phyloP scores from a whole-genome alignment of 1,140 invertebrate species.

The Nilaparvata lugens region DNA sequence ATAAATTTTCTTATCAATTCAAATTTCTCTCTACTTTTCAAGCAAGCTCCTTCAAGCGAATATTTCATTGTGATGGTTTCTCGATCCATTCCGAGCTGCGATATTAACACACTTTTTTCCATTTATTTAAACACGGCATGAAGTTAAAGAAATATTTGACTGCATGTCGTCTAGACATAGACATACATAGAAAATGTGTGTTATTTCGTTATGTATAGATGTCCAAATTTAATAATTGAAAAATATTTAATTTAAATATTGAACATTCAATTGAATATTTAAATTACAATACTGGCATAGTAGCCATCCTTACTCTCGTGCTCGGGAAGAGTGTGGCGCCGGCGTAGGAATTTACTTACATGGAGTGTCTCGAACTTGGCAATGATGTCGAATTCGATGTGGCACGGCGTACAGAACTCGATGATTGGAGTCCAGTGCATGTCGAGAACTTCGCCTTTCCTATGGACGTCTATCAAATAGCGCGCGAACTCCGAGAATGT shows the following conservation, averaged over 20 bases:
- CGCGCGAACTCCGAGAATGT: conserved; percentile 67
- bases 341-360: conserved; percentile 32
- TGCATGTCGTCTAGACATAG: too few relatives aligned
- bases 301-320: not conserved
- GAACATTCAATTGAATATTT: not conserved
- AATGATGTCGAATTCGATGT: conserved; percentile 77
- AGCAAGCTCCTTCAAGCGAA: too few relatives aligned
- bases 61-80: too few relatives aligned
- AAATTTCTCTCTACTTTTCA: too few relatives aligned
- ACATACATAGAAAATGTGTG: not conserved
- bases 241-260: not conserved
- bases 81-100: too few relatives aligned
- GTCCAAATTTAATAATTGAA: not conserved
- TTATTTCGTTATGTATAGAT: not conserved
- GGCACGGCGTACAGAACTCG: conserved; percentile 81
- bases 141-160: too few relatives aligned
- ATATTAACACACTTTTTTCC: too few relatives aligned
- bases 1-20: too few relatives aligned
- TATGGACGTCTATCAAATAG: conserved; percentile 59
- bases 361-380: conserved; percentile 81
- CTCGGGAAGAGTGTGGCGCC: not conserved
- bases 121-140: too few relatives aligned
- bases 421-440: conserved; percentile 87
- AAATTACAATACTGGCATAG: too few relatives aligned
- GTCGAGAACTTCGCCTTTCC: conserved; percentile 57